Base-by-base conservation (phyloP, 2,888 invertebrate species). In the Ectobius pallidus region DNA sequence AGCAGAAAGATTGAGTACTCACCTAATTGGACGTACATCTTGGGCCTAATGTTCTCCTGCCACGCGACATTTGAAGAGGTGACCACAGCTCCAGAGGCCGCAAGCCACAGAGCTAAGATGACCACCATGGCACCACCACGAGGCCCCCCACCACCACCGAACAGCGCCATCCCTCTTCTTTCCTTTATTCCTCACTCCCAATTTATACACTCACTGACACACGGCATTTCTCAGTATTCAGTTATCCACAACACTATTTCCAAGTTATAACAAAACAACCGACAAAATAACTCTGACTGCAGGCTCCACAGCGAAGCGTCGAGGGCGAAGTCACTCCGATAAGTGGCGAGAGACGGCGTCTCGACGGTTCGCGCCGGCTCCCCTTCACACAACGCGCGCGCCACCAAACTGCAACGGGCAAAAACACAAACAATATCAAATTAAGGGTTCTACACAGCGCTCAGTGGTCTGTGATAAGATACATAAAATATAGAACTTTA, bases 11-110 rank as follows among this genome's bases (percentile, higher is more conserved):
- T n/a, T 34, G 14, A 16, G 78, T 77, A 89, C 93, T 92, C 85
- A 94, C 94, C 94, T 90, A 94, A 87, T 89, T 94, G 92, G 84
- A 94, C 94, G 88, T 92, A 93, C 90, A 94, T 92, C 90, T 94
- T 94, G 82, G 94, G 94, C 86, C 94, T 89, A 84, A 93, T 91
- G 86, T 94, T 94, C 86, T 94, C 94, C 90, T 94, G 94, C 94
- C 94, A 94, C 81, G 92, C 91, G 20, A 55, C 74, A 42, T 65
- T 65, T 9, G 46, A 55, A 81, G 89, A 87, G 82, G 86, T 78
- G 77, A 83, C 83, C 76, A 81, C 80, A 77, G 78, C 79, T 72
- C 79, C 70, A 27, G 69, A 58, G 20, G 58, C 73, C 9, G 65
- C 70, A 63, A 72, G 20, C 72, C 61, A 65, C 69, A 71, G 58